These are phyloP conservation scores for Blastobasis adustella DNA, from an alignment of 2,888 invertebrate genomes.

Conservation along the genomic window DNA sequence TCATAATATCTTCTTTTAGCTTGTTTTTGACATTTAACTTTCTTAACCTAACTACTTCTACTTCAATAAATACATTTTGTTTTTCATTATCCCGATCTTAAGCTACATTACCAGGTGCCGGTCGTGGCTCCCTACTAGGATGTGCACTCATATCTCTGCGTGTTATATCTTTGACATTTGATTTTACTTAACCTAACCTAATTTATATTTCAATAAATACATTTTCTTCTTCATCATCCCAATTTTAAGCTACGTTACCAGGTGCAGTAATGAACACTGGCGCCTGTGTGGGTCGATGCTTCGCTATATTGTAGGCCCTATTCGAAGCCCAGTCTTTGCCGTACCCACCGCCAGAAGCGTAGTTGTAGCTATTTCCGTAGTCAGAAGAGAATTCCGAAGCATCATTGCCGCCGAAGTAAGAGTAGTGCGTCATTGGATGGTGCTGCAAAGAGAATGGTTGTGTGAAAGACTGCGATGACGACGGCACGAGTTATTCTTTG, in stretches of 20 bases:
- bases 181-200: not conserved
- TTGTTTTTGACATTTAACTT: too few species aligned
- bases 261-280: conserved; percentile 61
- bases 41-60: too few species aligned
- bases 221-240: too few species aligned
- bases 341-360: conserved; percentile 52
- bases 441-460: conserved; percentile 15
- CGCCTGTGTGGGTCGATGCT: conserved; percentile 44
- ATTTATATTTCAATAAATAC: not conserved
- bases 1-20: too few species aligned
- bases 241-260: conserved; percentile 36
- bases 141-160: too few species aligned
- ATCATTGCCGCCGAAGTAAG: conserved; percentile 57
- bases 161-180: not conserved
- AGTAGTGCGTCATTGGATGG: conserved; percentile 43
- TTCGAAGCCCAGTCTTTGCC: conserved; percentile 68
- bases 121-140: too few species aligned
- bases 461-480: not conserved
- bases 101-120: too few species aligned
- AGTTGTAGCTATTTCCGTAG: conserved; percentile 51
- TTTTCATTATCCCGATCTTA: too few species aligned
- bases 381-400: conserved; percentile 52
- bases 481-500: too few species aligned
- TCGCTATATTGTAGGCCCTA: conserved; percentile 54
- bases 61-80: too few species aligned